Conservation (phyloP, 1,140 invertebrate species). For the Microplitis demolitor region DNA sequence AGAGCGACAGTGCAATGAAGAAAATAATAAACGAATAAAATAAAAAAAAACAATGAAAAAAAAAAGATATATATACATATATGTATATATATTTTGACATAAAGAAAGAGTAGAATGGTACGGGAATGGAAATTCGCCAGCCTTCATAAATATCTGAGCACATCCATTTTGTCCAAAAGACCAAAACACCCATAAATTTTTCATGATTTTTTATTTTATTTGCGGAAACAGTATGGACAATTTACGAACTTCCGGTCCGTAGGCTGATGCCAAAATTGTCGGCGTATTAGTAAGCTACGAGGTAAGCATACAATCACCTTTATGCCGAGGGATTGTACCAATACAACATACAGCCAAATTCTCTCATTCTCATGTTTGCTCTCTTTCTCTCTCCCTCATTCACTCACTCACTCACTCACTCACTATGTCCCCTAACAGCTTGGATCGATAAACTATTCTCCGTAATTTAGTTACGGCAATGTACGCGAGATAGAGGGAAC, state of each 20-base stretch:
- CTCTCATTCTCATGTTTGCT: background rate
- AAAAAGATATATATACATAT: background rate
- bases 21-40: too few species aligned
- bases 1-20: background rate
- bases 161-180: too few species aligned
- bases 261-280: slow-evolving; percentile 20
- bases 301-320: background rate
- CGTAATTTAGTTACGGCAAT: slow-evolving; percentile 26
- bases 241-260: slow-evolving; percentile 10
- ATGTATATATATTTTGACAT: background rate
- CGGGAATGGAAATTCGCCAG: background rate
- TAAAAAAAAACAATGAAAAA: too few species aligned
- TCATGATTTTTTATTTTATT: background rate
- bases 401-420: too few species aligned
- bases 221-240: slow-evolving; percentile 13
- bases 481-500: background rate
- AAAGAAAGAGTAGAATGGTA: background rate
- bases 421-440: background rate
- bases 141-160: too few species aligned
- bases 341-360: background rate
- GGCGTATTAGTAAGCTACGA: slow-evolving; percentile 2
- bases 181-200: background rate
- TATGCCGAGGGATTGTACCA: too few species aligned
- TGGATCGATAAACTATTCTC: slow-evolving; percentile 41
- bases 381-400: too few species aligned